Evolutionary conservation across 2,888 invertebrate species (phyloP).

Genomic region (Tipula vernalis): DNA sequence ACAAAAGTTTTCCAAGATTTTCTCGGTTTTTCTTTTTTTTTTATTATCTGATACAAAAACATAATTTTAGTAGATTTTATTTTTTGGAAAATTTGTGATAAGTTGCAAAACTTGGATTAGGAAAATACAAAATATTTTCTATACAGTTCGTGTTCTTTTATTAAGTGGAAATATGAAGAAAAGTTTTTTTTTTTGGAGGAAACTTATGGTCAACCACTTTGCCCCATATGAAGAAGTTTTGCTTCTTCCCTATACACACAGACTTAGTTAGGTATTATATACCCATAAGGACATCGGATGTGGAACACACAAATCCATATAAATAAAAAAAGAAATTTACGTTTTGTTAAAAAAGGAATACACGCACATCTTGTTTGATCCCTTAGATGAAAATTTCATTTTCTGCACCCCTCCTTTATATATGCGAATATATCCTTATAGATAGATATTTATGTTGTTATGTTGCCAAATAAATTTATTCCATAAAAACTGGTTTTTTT

Average conservation of each 20-base stretch:
- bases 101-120: neutral
- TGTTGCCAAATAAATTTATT: neutral
- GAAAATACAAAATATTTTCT: neutral
- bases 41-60: neutral
- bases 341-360: neutral
- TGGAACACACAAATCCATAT: neutral
- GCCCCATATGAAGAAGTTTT: neutral
- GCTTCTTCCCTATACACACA: neutral
- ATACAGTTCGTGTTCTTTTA: neutral
- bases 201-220: conserved; percentile 4
- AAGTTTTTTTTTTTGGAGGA: neutral
- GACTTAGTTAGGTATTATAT: neutral
- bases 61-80: neutral
- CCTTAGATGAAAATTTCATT: neutral
- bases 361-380: neutral
- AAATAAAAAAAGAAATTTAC: neutral
- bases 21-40: neutral
- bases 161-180: neutral
- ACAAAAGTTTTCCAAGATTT: neutral
- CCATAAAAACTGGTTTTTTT: neutral
- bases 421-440: neutral
- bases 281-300: neutral
- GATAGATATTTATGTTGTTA: neutral
- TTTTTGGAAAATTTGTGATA: neutral
- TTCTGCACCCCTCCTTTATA: neutral